Evolutionary conservation across 2,113 vertebrate species (phyloP).

Genomic region (Halcyon malimbica): DNA sequence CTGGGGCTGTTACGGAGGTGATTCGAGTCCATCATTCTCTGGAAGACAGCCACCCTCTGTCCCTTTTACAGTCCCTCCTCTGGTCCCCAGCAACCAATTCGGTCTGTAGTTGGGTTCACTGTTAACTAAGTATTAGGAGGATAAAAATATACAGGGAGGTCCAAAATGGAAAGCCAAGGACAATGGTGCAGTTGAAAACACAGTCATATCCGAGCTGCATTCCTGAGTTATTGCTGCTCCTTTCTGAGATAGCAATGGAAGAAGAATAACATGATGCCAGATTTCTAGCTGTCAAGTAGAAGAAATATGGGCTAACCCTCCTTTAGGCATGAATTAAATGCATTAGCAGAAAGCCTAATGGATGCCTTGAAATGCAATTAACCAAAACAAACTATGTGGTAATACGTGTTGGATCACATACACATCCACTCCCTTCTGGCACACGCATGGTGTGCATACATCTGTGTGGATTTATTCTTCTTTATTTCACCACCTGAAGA

Average conservation of each 20-base stretch:
- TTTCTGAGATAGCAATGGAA: not conserved
- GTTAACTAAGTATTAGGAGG: not conserved
- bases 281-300: not conserved
- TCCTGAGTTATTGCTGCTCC: not conserved
- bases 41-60: conserved; percentile 50
- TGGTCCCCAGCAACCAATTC: not conserved
- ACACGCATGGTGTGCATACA: not conserved
- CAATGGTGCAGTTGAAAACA: not conserved
- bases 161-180: conserved; percentile 29
- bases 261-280: not conserved
- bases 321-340: not conserved
- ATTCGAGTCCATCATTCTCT: conserved; percentile 7
- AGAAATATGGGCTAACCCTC: not conserved
- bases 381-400: conserved; percentile 21
- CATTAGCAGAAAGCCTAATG: conserved; percentile 20
- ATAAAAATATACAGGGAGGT: not conserved
- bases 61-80: not conserved
- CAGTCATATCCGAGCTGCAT: not conserved
- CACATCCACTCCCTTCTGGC: not conserved
- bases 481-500: not conserved
- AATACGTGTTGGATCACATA: not conserved
- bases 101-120: not conserved
- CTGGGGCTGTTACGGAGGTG: conserved; percentile 19
- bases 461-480: not conserved
- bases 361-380: conserved; percentile 34